These are phyloP conservation scores for Anneissia japonica DNA, from an alignment of 35 echinoderm and acorn worm genomes.

Conservation along the genomic window DNA sequence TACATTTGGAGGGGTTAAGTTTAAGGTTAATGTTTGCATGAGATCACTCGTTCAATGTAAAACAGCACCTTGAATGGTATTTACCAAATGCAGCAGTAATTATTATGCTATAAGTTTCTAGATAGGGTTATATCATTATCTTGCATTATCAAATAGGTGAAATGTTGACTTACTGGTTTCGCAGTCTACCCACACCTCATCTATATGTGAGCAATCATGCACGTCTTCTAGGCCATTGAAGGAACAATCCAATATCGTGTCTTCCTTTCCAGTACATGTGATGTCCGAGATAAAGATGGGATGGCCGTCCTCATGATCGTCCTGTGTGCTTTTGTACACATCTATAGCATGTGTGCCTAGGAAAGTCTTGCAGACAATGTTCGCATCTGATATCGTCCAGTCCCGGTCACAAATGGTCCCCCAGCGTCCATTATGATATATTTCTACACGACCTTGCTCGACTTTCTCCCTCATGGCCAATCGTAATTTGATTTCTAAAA, in stretches of 20 bases:
- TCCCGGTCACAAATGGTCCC: constrained; percentile 29
- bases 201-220: neutral
- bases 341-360: neutral
- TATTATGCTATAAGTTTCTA: too few species aligned
- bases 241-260: neutral
- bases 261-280: neutral
- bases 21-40: too few species aligned
- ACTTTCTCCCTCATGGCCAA: neutral
- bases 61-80: too few species aligned
- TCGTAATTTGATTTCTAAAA: constrained; percentile 1
- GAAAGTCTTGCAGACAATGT: constrained; percentile 10
- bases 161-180: neutral
- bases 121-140: too few species aligned
- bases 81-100: too few species aligned
- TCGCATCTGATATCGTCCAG: constrained; percentile 21
- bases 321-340: neutral
- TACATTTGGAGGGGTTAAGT: too few species aligned
- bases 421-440: constrained; percentile 12
- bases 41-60: too few species aligned
- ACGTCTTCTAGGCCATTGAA: neutral
- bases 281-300: neutral
- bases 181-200: neutral
- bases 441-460: constrained; percentile 34
- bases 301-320: neutral
- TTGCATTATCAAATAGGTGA: too few species aligned